Evolutionary conservation across 1,140 invertebrate species (phyloP).

Genomic region (Coelopa frigida): DNA sequence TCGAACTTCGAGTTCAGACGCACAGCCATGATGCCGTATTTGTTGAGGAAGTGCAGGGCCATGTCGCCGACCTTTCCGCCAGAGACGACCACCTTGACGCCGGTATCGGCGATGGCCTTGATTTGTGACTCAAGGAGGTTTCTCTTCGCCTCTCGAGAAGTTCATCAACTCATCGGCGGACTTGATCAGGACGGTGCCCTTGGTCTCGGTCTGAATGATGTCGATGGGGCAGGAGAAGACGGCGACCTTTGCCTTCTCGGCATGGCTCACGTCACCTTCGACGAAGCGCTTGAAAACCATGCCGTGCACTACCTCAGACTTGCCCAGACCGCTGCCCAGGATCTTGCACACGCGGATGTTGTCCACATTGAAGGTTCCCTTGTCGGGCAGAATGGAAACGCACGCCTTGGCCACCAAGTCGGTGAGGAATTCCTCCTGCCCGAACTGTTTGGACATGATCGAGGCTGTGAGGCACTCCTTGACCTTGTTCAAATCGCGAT

Average conservation of each 20-base stretch:
- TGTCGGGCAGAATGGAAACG: conserved; percentile 79
- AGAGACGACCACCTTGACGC: conserved; percentile 86
- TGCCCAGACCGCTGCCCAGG: conserved; percentile 70
- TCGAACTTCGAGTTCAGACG: conserved; percentile 96
- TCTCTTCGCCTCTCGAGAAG: conserved; percentile 93
- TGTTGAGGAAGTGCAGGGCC: conserved; percentile 95
- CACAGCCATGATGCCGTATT: conserved; percentile 96
- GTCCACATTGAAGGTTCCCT: conserved; percentile 93
- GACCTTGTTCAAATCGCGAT: conserved; percentile 61
- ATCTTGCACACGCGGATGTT: conserved; percentile 94
- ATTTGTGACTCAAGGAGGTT: conserved; percentile 87
- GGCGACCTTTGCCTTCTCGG: conserved; percentile 76
- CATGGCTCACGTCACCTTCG: conserved; percentile 84
- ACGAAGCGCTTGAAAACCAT: conserved; percentile 97
- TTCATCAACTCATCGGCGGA: conserved; percentile 89
- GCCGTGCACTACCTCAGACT: conserved; percentile 78
- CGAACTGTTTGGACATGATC: conserved; percentile 97
- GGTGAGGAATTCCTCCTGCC: conserved; percentile 89
- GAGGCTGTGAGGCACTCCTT: conserved; percentile 66
- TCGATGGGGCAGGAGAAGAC: conserved; percentile 95
- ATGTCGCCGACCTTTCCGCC: conserved; percentile 98
- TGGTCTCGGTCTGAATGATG: conserved; percentile 96
- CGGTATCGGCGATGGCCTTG: conserved; percentile 85
- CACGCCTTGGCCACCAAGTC: conserved; percentile 84
- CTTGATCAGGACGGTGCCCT: conserved; percentile 97